Evolutionary conservation across 1,140 invertebrate species (phyloP).

Genomic region (Xylocopa sonorina): DNA sequence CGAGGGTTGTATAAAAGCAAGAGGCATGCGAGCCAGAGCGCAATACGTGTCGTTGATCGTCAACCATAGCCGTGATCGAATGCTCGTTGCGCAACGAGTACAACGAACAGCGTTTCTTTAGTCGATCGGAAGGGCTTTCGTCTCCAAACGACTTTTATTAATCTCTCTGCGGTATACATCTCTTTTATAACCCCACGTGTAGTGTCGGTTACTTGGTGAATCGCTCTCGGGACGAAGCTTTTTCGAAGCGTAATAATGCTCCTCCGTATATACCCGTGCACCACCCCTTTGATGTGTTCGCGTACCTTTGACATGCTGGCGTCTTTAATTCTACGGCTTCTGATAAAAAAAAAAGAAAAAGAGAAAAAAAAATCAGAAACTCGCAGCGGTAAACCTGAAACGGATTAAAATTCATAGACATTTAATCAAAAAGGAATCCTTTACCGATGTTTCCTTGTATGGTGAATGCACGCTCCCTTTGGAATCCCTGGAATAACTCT

Average conservation of each 20-base stretch:
- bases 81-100: background rate
- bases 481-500: constrained; percentile 22
- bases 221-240: background rate
- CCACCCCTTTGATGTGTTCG: too few species aligned
- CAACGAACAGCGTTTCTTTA: too few species aligned
- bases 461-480: too few species aligned
- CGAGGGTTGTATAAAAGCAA: background rate
- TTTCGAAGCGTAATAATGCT: background rate
- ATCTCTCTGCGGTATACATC: too few species aligned
- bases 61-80: background rate
- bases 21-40: background rate
- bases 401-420: background rate
- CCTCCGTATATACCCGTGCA: background rate
- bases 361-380: background rate
- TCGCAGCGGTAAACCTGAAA: background rate
- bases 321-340: background rate
- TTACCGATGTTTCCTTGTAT: background rate
- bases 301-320: background rate
- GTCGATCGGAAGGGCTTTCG: too few species aligned
- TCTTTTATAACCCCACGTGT: background rate
- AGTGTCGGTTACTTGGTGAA: too few species aligned
- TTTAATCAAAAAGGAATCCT: background rate
- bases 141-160: too few species aligned
- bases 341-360: too few species aligned
- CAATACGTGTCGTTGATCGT: background rate